Conservation (phyloP, 2,888 invertebrate species). For the Harpalus rubripes region DNA sequence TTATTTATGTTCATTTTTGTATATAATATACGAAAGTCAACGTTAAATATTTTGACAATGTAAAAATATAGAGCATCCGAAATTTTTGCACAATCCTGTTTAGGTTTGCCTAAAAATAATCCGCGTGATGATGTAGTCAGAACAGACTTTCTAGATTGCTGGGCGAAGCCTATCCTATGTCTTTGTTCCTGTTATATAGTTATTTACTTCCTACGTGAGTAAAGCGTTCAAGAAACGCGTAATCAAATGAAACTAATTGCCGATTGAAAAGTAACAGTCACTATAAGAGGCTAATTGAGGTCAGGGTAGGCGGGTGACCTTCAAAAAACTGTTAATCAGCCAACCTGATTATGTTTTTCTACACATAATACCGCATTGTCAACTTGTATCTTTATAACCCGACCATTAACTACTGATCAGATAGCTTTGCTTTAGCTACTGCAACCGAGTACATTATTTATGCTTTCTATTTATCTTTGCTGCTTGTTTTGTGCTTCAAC, state of each 20-base stretch:
- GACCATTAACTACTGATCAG: constrained; percentile 12
- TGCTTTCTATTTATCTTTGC: constrained; percentile 4
- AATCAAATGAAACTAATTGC: constrained; percentile 45
- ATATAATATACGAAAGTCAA: constrained; percentile 31
- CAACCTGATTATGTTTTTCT: constrained; percentile 59
- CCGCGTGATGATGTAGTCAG: constrained; percentile 5
- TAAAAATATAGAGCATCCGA: constrained; percentile 13
- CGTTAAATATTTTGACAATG: constrained; percentile 41
- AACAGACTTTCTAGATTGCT: constrained; percentile 19
- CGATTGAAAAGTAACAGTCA: constrained; percentile 58
- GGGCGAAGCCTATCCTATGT: background rate
- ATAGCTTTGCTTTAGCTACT: background rate
- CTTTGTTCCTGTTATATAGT: background rate
- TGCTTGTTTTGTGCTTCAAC: background rate
- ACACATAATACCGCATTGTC: constrained; percentile 56
- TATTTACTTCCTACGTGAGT: constrained; percentile 22
- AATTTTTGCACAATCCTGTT: constrained; percentile 32
- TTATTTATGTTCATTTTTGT: constrained; percentile 27
- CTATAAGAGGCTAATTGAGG: constrained; percentile 52
- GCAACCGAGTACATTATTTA: background rate
- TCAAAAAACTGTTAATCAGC: constrained; percentile 59
- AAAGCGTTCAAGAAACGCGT: constrained; percentile 28
- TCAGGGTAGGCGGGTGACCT: constrained; percentile 62
- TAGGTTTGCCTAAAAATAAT: constrained; percentile 42
- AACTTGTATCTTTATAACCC: constrained; percentile 29